Evolutionary conservation across 64 coral and sea anemone species (phyloP).

Genomic region (Trachythela sp.): DNA sequence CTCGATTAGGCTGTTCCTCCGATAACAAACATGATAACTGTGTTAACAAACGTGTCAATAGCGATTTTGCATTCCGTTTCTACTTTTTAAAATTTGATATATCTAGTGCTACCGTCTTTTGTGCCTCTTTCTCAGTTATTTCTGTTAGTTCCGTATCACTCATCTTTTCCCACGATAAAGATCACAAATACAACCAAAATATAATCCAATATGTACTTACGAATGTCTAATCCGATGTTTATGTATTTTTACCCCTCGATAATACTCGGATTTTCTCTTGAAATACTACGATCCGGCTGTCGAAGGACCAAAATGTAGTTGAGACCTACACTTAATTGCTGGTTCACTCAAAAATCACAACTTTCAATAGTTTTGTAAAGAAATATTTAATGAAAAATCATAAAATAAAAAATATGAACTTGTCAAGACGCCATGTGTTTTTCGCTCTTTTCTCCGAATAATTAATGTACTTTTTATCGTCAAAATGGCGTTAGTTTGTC

Average conservation of each 20-base stretch:
- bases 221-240: not conserved
- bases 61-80: not conserved
- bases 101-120: not conserved
- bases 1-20: not conserved
- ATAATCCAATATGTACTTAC: not conserved
- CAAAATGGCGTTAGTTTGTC: too few relatives aligned
- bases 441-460: too few relatives aligned
- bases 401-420: not conserved
- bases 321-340: not conserved
- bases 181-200: not conserved
- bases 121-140: not conserved
- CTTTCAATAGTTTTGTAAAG: not conserved
- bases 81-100: not conserved
- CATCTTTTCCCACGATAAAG: not conserved
- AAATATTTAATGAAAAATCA: not conserved
- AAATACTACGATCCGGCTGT: not conserved
- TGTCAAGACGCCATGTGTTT: too few relatives aligned
- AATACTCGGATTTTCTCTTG: not conserved
- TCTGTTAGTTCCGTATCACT: not conserved
- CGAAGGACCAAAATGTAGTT: slow-evolving; percentile 8
- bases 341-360: not conserved
- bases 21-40: not conserved
- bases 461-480: too few relatives aligned
- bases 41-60: not conserved
- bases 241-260: not conserved